phyloP scores from a whole-genome alignment of 2,797 vertebrate species.

The Coluber constrictor region DNA sequence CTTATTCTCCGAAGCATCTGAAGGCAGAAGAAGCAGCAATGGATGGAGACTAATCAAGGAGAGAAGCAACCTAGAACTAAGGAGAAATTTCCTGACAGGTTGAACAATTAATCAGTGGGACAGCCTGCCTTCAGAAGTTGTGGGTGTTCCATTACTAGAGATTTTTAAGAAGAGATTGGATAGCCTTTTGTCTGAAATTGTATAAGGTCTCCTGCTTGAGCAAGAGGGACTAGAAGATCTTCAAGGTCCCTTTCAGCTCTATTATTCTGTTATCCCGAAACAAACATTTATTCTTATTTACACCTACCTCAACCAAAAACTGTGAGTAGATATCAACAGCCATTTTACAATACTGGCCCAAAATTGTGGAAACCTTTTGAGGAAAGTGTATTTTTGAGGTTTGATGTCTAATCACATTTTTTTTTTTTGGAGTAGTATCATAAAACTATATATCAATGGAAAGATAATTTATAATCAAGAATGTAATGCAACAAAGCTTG shows the following conservation, averaged over 20 bases:
- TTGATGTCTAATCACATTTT: too few species aligned
- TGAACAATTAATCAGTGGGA: background rate
- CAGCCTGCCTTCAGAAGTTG: background rate
- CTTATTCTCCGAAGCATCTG: background rate
- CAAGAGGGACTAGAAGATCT: background rate
- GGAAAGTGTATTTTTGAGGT: too few species aligned
- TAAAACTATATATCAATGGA: too few species aligned
- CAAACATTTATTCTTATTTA: background rate
- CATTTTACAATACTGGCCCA: background rate
- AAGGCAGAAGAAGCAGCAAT: background rate
- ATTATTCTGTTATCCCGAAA: too few species aligned
- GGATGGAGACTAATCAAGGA: background rate
- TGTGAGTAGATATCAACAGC: background rate
- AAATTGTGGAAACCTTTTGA: too few species aligned
- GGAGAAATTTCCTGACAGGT: background rate
- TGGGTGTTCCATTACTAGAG: background rate
- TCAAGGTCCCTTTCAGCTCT: background rate
- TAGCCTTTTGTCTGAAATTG: too few species aligned
- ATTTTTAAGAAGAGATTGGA: background rate
- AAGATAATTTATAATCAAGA: too few species aligned
- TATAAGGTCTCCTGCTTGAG: background rate
- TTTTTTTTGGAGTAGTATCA: too few species aligned
- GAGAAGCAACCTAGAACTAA: background rate
- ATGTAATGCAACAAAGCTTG: too few species aligned
- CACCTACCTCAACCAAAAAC: background rate